Evolutionary conservation across 2,797 vertebrate species (phyloP).

Genomic region (Aulostomus chinensis): DNA sequence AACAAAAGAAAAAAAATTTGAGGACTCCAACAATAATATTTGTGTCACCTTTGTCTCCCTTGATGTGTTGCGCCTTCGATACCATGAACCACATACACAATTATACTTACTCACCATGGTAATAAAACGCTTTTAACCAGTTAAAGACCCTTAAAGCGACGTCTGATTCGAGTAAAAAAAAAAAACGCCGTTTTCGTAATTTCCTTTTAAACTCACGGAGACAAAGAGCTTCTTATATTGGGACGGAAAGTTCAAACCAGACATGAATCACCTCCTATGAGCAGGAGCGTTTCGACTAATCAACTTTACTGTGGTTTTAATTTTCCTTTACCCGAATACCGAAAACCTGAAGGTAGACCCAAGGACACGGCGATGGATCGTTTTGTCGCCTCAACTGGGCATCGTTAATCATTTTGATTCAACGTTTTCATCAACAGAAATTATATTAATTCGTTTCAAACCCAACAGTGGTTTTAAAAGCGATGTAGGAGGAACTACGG

Average conservation of each 20-base stretch:
- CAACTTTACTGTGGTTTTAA: not conserved
- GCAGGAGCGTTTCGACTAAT: not conserved
- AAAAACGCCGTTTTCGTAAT: too few species aligned
- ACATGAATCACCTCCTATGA: not conserved
- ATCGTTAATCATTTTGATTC: slow-evolving; percentile 5
- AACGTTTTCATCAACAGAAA: not conserved
- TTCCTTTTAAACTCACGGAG: too few species aligned
- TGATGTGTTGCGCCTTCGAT: too few species aligned
- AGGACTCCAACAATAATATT: too few species aligned
- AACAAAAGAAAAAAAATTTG: too few species aligned
- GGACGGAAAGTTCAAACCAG: not conserved
- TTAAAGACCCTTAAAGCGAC: too few species aligned
- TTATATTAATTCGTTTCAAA: slow-evolving; percentile 9
- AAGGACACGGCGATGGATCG: slow-evolving; percentile 5
- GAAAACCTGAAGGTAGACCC: not conserved
- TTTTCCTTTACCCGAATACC: slow-evolving; percentile 1
- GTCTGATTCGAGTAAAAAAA: too few species aligned
- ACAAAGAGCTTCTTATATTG: too few species aligned
- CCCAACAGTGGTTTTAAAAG: not conserved
- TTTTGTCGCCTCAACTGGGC: slow-evolving; percentile 6
- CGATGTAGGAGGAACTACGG: slow-evolving; percentile 1
- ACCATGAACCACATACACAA: too few species aligned
- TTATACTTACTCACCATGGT: too few species aligned
- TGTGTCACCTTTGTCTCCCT: too few species aligned
- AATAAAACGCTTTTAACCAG: too few species aligned